Percentiles rank a stretch among this genome's conserved stretches.
Conservation (phyloP, 2,888 invertebrate genomes). For the Philaethria dido region DNA sequence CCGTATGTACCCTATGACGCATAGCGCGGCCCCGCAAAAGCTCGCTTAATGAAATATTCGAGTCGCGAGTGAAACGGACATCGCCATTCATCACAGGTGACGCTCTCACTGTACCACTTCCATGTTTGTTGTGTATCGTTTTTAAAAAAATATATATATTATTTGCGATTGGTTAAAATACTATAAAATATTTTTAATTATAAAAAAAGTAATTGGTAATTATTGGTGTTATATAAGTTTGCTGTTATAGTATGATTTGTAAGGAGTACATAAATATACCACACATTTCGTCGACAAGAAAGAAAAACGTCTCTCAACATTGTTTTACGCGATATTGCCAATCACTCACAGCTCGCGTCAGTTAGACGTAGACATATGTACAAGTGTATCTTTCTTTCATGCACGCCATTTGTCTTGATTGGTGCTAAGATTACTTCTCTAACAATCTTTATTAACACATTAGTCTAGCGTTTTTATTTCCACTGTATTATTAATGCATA, state of each 20-base stretch:
- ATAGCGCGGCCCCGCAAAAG: conserved; percentile 69
- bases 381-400: conserved; percentile 45
- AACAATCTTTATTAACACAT: conserved; percentile 48
- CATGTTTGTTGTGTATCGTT: conserved; percentile 37
- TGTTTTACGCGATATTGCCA: conserved; percentile 52
- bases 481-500: not conserved
- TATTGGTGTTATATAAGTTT: conserved; percentile 24
- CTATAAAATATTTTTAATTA: not conserved
- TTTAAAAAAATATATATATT: conserved; percentile 21
- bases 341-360: conserved; percentile 50
- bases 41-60: conserved; percentile 80
- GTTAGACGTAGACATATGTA: conserved; percentile 47
- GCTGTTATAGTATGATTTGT: conserved; percentile 31
- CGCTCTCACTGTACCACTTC: conserved; percentile 58
- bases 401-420: conserved; percentile 51
- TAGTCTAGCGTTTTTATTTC: conserved; percentile 35
- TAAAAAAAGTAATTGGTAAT: too few relatives aligned
- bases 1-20: conserved; percentile 74
- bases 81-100: conserved; percentile 75
- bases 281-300: conserved; percentile 45
- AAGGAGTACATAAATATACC: conserved; percentile 43
- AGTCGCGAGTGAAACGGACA: conserved; percentile 71
- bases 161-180: not conserved
- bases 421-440: conserved; percentile 48
- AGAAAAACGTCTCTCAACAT: conserved; percentile 48